These are phyloP conservation scores for Sebastes trivittatus DNA, from an alignment of 2,797 vertebrate species.

Conservation along the genomic window DNA sequence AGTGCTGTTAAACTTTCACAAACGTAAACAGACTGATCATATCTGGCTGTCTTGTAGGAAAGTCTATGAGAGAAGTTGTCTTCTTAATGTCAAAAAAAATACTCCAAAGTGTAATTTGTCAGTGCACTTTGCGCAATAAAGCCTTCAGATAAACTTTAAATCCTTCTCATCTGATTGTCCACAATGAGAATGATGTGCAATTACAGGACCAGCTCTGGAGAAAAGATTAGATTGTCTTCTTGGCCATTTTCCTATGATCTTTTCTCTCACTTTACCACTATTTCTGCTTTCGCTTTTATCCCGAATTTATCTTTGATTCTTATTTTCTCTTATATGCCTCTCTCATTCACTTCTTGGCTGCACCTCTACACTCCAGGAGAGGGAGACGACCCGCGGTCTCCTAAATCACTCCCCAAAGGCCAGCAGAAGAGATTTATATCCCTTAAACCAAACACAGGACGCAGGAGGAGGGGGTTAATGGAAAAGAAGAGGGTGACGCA, in stretches of 20 bases:
- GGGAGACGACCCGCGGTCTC: slow-evolving; percentile 48
- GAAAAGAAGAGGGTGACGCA: slow-evolving; percentile 33
- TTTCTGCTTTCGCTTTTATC: slow-evolving; percentile 11
- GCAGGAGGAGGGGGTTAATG: slow-evolving; percentile 30
- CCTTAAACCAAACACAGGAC: slow-evolving; percentile 50
- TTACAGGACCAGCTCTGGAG: neutral
- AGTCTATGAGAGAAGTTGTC: neutral
- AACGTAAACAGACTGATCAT: neutral
- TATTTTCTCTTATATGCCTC: slow-evolving; percentile 19
- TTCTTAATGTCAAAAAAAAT: neutral
- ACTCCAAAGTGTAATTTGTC: neutral
- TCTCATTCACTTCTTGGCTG: slow-evolving; percentile 38
- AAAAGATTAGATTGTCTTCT: slow-evolving; percentile 4
- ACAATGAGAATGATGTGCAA: neutral
- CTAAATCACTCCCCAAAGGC: slow-evolving; percentile 62
- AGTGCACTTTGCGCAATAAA: neutral
- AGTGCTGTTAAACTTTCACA: neutral
- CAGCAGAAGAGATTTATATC: slow-evolving; percentile 53
- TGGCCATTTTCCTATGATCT: neutral
- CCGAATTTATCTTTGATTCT: slow-evolving; percentile 14
- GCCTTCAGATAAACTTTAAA: neutral
- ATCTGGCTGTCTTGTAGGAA: neutral
- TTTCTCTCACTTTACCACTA: neutral
- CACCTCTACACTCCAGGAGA: slow-evolving; percentile 12
- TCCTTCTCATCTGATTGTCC: neutral